Evolutionary conservation across 2,888 invertebrate species (phyloP), one percentile per base, ranked within the genome.

Genomic region (Corythucha ciliata): DNA sequence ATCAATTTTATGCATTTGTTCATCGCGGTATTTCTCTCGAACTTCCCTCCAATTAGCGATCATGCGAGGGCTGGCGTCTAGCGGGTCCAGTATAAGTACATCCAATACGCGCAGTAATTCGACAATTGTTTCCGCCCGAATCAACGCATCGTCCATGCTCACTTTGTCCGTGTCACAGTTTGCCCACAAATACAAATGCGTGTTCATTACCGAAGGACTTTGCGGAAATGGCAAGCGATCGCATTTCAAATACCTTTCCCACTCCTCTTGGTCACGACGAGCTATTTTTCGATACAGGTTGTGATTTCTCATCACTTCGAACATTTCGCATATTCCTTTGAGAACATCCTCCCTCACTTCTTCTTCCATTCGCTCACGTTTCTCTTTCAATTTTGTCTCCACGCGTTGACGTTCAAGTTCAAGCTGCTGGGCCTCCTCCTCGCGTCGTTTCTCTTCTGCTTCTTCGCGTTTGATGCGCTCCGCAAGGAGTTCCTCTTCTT

Each of bases 191-290:
- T 74, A 76, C 0, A 78, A 63, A 59, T 75, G 78, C 0, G 75
- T 76, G 63, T 75, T 76, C 69, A 78, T 69, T 54, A 78, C 73
- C 0, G 75, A 70, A 3, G 75, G 67, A 14, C 72, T 67, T 0
- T 72, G 67, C 2, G 78, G 75, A 62, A 78, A 74, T 0, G 79
- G 79, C 1, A 78, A 69, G 3, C 78, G 76, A 48, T 78, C 77
- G 56, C 78, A 78, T 1, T 70, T 69, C 37, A 77, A 68, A 56
- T 76, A 78, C 49, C 75, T 72, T 34, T 66, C 63, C 79, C 79
- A 79, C 77, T 79, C 59, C 34, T 59, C 52, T 20, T 54, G 32
- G 7, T 57, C 52, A 6, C 59, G 52, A 4, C 54, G 54, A 14
- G 27, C 42, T 10, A 53, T 52, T 33, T 58, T 57, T 22, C 55